phyloP scores from a whole-genome alignment of 2,888 invertebrate genomes.

The Tanytarsus gracilentus region DNA sequence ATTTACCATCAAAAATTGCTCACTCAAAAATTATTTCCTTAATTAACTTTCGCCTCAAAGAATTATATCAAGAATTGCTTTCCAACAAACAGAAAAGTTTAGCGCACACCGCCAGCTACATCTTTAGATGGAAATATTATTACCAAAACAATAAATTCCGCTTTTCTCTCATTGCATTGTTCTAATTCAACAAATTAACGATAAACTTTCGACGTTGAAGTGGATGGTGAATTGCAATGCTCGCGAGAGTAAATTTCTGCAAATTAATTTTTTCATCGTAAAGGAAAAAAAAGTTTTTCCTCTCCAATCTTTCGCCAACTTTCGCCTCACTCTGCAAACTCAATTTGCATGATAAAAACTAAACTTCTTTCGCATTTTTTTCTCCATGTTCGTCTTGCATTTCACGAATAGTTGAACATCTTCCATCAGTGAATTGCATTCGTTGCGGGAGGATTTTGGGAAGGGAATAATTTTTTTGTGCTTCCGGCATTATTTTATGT shows the following conservation, averaged over 20 bases:
- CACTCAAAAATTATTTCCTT: too few relatives aligned
- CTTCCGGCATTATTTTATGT: background rate
- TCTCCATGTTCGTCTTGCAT: constrained; percentile 4
- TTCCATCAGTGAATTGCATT: background rate
- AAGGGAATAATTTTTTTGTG: constrained; percentile 4
- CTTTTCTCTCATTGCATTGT: too few relatives aligned
- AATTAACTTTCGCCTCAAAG: too few relatives aligned
- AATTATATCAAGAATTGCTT: too few relatives aligned
- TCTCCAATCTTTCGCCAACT: background rate
- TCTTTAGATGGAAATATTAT: background rate
- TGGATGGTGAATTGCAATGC: background rate
- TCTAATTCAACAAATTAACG: background rate
- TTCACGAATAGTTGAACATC: constrained; percentile 22
- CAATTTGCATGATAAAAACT: constrained; percentile 25
- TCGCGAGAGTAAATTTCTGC: background rate
- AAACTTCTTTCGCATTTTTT: constrained; percentile 5
- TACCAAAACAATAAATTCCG: background rate
- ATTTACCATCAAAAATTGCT: too few relatives aligned
- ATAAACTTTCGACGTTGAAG: background rate
- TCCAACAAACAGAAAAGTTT: too few relatives aligned
- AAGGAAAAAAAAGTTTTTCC: background rate
- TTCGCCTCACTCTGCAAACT: constrained; percentile 2
- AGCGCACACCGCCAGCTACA: too few relatives aligned
- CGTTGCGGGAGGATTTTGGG: background rate
- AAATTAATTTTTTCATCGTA: background rate